Base-by-base conservation (phyloP, 2,797 vertebrate genomes). In the Premnoplex brunnescens region DNA sequence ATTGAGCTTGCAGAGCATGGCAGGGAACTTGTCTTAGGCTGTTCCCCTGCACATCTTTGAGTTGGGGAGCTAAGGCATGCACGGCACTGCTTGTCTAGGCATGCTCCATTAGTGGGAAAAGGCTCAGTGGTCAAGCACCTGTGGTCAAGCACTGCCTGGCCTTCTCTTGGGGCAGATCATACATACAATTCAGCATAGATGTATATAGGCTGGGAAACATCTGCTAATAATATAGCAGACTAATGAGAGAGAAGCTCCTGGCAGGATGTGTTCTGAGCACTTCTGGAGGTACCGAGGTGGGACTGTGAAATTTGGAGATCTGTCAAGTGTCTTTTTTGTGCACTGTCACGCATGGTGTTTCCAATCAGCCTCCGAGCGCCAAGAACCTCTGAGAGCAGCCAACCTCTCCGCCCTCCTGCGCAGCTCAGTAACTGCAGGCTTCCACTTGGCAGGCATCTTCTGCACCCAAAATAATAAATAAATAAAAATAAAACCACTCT, bases 321-420 rank as follows among this genome's bases (percentile, higher is more conserved):
- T 86, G 81, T 46, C 0, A 41, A 89, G 67, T 4, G 64, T 19
- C 68, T 93, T 93, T 94, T 95, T 96, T 93, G 74, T 82, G 85
- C 96, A 85, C 69, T 85, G 92, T 96, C 94, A 92, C 16, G 37
- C 79, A 83, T 88, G 79, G 84, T 77, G 89, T 83, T 97, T 91
- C 95, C 96, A 97, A 84, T 89, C 79, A 95, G 83, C 77, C 71
- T 90, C 59, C 2, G 2, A 94, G 91, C 4, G 2, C 71, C 5
- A 43, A 67, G 85, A 96, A 79, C 68, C 44, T 86, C 93, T 2
- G 30, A 87, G 92, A 84, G 37, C 93, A 95, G 93, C 94, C 96
- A 97, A 85, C 64, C 72, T 81, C 87, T 91, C 91, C 4, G 3
- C 78, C 93, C 95, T 95, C 90, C 82, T 82, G 71, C 92, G 93